phyloP scores from a whole-genome alignment of 2,797 vertebrate species.

The Potorous gilbertii region DNA sequence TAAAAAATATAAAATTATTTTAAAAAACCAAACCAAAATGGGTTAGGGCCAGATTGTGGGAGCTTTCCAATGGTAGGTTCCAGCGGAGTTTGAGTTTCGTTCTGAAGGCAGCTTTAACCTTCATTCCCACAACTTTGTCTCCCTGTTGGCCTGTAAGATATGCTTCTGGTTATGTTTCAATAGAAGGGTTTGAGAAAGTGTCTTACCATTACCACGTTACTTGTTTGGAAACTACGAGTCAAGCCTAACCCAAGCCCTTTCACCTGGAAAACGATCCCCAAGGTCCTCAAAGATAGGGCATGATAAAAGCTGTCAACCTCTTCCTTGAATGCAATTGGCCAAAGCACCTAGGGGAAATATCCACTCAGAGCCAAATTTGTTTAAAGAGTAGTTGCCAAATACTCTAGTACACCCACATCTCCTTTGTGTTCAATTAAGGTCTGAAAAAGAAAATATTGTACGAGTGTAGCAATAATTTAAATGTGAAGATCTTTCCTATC shows the following conservation, averaged over 20 bases:
- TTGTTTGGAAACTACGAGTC: neutral
- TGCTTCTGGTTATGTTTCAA: neutral
- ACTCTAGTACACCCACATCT: neutral
- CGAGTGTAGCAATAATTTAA: too few species aligned
- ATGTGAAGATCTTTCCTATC: too few species aligned
- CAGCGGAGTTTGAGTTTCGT: neutral
- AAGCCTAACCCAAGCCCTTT: neutral
- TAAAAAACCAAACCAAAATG: neutral
- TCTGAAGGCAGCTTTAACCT: neutral
- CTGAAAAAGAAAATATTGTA: too few species aligned
- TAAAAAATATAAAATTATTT: neutral
- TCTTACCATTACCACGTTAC: neutral
- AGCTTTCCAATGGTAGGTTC: neutral
- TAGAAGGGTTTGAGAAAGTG: neutral
- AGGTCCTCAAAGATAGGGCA: neutral
- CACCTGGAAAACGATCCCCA: neutral
- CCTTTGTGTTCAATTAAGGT: neutral
- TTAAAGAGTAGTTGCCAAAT: neutral
- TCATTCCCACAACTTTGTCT: neutral
- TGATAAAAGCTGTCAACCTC: neutral
- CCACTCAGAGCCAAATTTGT: neutral
- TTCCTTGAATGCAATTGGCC: neutral
- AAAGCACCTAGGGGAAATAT: neutral
- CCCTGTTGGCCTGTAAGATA: neutral
- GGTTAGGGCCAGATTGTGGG: neutral